Conservation (phyloP, 2,797 vertebrate genomes). For the Mormyrus hasselquistii region DNA sequence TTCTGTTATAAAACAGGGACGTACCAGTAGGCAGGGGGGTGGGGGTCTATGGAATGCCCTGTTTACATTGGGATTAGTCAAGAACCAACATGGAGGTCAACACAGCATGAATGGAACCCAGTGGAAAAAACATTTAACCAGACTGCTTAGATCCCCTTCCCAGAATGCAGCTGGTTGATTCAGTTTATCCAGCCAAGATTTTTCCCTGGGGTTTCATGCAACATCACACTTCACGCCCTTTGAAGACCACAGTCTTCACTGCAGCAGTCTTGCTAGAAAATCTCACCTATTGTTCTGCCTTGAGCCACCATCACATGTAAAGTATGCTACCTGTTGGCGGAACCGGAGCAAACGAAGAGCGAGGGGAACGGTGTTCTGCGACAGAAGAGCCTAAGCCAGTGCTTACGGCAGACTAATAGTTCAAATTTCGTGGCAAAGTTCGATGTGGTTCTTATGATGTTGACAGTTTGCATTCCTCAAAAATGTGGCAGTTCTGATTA, state of each 20-base stretch:
- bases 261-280: background rate
- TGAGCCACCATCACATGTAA: slow-evolving; percentile 13
- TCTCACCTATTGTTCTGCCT: background rate
- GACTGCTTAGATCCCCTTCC: background rate
- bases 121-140: background rate
- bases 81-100: background rate
- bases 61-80: background rate
- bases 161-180: background rate
- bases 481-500: slow-evolving; percentile 8
- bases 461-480: background rate
- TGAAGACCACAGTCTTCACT: background rate
- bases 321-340: background rate
- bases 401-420: slow-evolving; percentile 23
- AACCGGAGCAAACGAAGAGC: background rate
- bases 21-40: background rate
- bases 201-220: background rate
- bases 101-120: background rate
- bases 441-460: slow-evolving; percentile 28
- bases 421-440: slow-evolving; percentile 35
- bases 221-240: background rate
- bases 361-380: slow-evolving; percentile 32
- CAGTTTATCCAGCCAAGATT: background rate
- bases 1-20: background rate
- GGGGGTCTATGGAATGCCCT: background rate
- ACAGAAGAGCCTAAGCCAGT: background rate